Conservation (phyloP, 2,888 invertebrate genomes). For the Tetanocera ferruginea region DNA sequence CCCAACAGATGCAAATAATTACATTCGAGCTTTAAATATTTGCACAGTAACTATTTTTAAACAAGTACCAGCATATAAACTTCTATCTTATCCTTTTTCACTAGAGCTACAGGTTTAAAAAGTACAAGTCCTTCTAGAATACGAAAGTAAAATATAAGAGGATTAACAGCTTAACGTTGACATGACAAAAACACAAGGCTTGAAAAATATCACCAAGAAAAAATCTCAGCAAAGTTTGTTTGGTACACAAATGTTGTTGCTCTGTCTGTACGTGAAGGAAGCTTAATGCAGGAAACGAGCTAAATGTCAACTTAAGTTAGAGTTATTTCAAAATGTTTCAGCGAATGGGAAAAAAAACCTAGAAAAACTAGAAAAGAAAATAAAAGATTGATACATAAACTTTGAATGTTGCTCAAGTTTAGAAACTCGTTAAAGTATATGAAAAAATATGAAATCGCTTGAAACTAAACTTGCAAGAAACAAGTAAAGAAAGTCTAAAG, state of each 20-base stretch:
- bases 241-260: background rate
- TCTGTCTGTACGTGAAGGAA: too few species aligned
- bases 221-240: background rate
- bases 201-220: background rate
- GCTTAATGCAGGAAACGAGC: background rate
- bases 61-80: background rate
- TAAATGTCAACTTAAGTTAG: background rate
- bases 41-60: background rate
- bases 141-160: background rate
- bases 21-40: too few species aligned
- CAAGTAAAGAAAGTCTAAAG: too few species aligned
- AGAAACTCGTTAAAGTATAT: too few species aligned
- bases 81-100: background rate
- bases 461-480: too few species aligned
- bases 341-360: background rate
- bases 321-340: background rate
- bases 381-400: too few species aligned
- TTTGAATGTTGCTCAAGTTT: too few species aligned
- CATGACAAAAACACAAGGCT: background rate
- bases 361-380: background rate
- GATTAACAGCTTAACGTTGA: slow-evolving; percentile 10
- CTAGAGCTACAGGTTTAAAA: background rate
- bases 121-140: background rate
- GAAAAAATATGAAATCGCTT: too few species aligned
- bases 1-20: too few species aligned